Base-by-base conservation (phyloP, 2,113 vertebrate species). In the Leptocoma aspasia region DNA sequence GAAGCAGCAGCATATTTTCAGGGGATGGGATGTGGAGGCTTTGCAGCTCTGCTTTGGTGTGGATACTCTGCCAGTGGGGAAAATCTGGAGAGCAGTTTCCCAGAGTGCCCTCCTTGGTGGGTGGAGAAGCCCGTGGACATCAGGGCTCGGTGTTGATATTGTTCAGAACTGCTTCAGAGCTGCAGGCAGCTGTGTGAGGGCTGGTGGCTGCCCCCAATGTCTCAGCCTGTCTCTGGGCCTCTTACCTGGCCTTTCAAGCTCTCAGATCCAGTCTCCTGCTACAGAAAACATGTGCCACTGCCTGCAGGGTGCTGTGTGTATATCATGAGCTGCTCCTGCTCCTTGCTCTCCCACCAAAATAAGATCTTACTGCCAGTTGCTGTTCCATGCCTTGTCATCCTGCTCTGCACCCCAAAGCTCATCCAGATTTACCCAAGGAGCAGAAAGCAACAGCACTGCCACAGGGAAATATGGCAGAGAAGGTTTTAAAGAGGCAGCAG, bases 121-220 rank as follows among this genome's bases (percentile, higher is more conserved):
- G 4, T 63, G 17, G 31, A 33, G 57, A 50, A 84, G 19, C 15
- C 53, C n/a, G 86, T 68, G 39, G 60, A 17, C 16, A 14, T 59
- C 42, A 60, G 65, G 44, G 28, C 20, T 75, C 0, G 0, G 49
- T 75, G 52, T 42, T 2, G 15, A 21, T 21, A 6, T 0, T 6
- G 35, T 76, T 52, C 61, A 77, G 63, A 79, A 12, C 10, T 0
- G 8, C 37, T 82, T 45, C 57, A 83, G 82, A 77, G 31, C 14
- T 79, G 69, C 50, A n/a, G 49, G 76, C n/a, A 68, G n/a, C 45
- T 83, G 23, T 10, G 6, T 35, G 59, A 68, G 11, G 31, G 44
- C 44, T 65, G 49, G 17, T 27, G 53, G 49, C 16, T 68, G 14
- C 24, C 59, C 53, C 7, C 4, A 0, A 0, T 3, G 16, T 35